Evolutionary conservation across 2,888 invertebrate species (phyloP).

Genomic region (Melanostoma mellinum): DNA sequence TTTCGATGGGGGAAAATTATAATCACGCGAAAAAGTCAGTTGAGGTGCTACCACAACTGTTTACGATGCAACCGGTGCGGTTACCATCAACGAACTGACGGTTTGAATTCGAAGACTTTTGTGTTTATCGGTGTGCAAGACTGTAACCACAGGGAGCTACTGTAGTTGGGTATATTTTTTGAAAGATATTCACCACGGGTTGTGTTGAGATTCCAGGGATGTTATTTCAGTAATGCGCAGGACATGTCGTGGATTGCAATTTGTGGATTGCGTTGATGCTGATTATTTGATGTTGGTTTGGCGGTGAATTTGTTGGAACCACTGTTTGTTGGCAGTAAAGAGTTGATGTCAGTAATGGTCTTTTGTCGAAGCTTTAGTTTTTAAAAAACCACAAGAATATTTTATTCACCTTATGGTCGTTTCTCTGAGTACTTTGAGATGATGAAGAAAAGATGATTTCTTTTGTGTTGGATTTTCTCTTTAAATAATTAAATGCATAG

Average conservation of each 20-base stretch:
- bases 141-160: slow-evolving; percentile 37
- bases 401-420: too few relatives aligned
- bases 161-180: slow-evolving; percentile 50
- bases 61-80: slow-evolving; percentile 68
- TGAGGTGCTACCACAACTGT: slow-evolving; percentile 22
- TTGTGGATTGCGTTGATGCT: slow-evolving; percentile 8
- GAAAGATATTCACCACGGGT: slow-evolving; percentile 32
- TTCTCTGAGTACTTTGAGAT: too few relatives aligned
- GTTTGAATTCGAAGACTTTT: slow-evolving; percentile 59
- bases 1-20: neutral
- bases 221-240: slow-evolving; percentile 23
- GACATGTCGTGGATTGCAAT: slow-evolving; percentile 31
- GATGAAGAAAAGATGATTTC: too few relatives aligned
- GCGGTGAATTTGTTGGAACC: neutral
- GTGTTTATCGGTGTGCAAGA: slow-evolving; percentile 55
- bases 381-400: too few relatives aligned
- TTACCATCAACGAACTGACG: slow-evolving; percentile 70
- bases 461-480: too few relatives aligned
- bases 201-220: slow-evolving; percentile 36
- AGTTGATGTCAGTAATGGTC: too few relatives aligned
- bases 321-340: too few relatives aligned
- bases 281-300: neutral
- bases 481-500: too few relatives aligned
- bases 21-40: slow-evolving; percentile 5
- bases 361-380: too few relatives aligned